phyloP scores from a whole-genome alignment of 1,140 invertebrate species.

The Brachionus koreanus region DNA sequence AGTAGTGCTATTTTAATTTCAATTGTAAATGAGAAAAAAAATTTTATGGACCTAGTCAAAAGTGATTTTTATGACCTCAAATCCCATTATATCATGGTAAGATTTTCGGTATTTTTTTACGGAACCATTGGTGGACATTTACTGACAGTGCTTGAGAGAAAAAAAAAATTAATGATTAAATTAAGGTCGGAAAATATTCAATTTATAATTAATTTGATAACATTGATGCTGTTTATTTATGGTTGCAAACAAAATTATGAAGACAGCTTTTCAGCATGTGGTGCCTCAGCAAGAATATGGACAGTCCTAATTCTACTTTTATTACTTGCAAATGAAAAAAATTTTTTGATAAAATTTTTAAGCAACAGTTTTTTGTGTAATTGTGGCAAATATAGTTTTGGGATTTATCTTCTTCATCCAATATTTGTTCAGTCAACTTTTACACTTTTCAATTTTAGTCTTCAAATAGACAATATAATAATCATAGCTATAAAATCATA shows the following conservation, averaged over 20 bases:
- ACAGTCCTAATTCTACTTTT: not conserved
- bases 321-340: not conserved
- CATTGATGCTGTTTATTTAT: not conserved
- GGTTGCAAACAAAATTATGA: not conserved
- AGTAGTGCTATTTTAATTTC: not conserved
- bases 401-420: constrained; percentile 23
- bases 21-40: not conserved
- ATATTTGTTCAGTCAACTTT: constrained; percentile 32
- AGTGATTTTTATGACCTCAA: not conserved
- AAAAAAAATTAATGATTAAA: not conserved
- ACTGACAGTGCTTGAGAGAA: not conserved
- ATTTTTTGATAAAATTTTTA: not conserved
- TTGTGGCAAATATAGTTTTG: constrained; percentile 26
- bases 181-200: not conserved
- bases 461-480: not conserved
- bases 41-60: not conserved
- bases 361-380: not conserved
- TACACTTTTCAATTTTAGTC: not conserved
- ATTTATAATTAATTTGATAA: not conserved
- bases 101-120: constrained; percentile 30
- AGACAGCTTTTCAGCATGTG: not conserved
- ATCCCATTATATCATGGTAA: not conserved
- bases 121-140: not conserved
- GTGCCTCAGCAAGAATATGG: constrained; percentile 5
- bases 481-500: not conserved